Evolutionary conservation across 1,140 invertebrate genomes (phyloP).

Genomic region (Drosophila simulans): DNA sequence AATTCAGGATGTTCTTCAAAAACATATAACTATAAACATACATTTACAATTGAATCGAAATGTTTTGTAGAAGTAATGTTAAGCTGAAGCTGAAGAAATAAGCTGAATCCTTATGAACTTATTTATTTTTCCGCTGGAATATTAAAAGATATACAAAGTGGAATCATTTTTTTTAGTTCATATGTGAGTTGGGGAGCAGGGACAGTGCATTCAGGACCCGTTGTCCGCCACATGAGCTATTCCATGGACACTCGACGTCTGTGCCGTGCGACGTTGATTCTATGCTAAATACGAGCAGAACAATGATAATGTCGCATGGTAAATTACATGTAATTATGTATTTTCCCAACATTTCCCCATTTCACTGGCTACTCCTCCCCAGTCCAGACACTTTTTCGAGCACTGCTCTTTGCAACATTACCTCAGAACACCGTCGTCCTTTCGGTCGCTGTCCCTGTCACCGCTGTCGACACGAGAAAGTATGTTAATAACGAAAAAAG

Average conservation of each 20-base stretch:
- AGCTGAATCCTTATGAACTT: too few species aligned
- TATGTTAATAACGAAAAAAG: slow-evolving; percentile 42
- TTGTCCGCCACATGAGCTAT: slow-evolving; percentile 24
- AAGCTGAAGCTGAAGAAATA: too few species aligned
- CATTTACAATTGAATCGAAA: too few species aligned
- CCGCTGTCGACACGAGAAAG: slow-evolving; percentile 9
- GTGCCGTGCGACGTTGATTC: slow-evolving; percentile 51
- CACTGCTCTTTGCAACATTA: slow-evolving; percentile 24
- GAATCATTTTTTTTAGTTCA: neutral
- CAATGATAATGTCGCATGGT: slow-evolving; percentile 83
- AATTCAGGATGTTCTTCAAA: neutral
- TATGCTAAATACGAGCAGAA: slow-evolving; percentile 72
- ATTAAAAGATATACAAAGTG: too few species aligned
- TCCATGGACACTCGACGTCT: slow-evolving; percentile 11
- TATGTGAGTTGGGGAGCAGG: slow-evolving; percentile 15
- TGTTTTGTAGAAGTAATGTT: too few species aligned
- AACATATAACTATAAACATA: too few species aligned
- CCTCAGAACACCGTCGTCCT: slow-evolving; percentile 50
- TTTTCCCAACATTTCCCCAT: slow-evolving; percentile 51
- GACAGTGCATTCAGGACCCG: slow-evolving; percentile 52
- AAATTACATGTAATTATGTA: slow-evolving; percentile 83
- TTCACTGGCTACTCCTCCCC: slow-evolving; percentile 31
- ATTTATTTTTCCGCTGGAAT: too few species aligned
- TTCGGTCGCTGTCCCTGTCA: slow-evolving; percentile 23
- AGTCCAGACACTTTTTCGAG: neutral